Base-by-base conservation (phyloP, 1,140 invertebrate species). In the Copidosoma floridanum region DNA sequence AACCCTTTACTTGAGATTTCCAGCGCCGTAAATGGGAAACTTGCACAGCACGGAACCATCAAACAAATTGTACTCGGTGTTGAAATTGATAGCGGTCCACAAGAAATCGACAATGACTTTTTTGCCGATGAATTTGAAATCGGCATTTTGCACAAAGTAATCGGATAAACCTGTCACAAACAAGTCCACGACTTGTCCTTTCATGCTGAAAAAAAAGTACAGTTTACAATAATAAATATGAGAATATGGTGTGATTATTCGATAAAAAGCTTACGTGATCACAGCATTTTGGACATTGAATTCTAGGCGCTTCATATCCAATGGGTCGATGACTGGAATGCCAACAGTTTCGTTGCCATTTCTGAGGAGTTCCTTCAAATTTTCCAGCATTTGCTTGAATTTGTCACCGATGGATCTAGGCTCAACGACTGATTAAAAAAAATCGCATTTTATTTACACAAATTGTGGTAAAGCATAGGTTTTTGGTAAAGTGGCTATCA, bases 281-380 rank as follows among this genome's bases (percentile, higher is more conserved):
- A 21, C 11, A 2, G 32, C 32, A 3, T 41, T n/a, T 7, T 32
- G 1, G 11, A 47, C 1, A 5, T 55, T 32, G 1, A 61, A 27
- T 48, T 48, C 11, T 5, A 48, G 21, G 20, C 52, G 27, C 10
- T 52, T 23, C 10, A 40, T 1, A 4, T 46, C 10, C 1, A 52
- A 52, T 21, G 65, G 65, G 29, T 65, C 63, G 1, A 67, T 26
- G 2, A 46, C 41, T 24, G 65, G 65, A 44, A 67, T 47, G 21
- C 63, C 59, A 8, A 62, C 10, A 2, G 35, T 48, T 2, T 32
- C 18, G 48, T 62, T 65, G 50, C 57, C 66, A 7, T 35, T 51
- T 56, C 40, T 48, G 38, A 65, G 41, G 2, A 56, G 32, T 10
- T 29, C 32, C 37, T 27, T 63, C 0, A 68, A 51, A 3, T 41